Base-by-base conservation (phyloP, 2,888 invertebrate species). In the Spodoptera exigua region DNA sequence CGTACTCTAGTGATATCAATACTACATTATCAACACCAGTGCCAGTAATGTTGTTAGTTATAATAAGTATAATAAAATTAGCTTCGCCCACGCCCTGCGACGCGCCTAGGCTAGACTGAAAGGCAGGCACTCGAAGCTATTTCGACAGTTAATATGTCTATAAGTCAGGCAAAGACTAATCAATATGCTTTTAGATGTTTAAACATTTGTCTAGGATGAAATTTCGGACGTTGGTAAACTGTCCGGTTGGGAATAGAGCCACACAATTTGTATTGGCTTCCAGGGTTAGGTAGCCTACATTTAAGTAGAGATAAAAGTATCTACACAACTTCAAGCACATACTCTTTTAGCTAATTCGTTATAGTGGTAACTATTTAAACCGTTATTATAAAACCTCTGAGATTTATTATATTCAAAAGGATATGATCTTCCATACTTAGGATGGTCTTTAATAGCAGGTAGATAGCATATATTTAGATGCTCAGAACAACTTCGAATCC, bases 131-230 rank as follows among this genome's bases (percentile, higher is more conserved):
- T 76, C 39, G 55, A 46, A 61, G 59, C 64, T 55, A 68, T 71
- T 74, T 74, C 73, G 52, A 73, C 83, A 79, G 16, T 59, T 63
- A 83, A 84, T 81, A 87, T 79, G 82, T 80, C 81, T 80, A 78
- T 79, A 74, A 76, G 83, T 78, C 82, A 84, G 84, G 81, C 84
- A 76, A n/a, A 83, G 70, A 79, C 81, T 82, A 87, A 91, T 91
- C 89, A 83, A 91, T 90, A 90, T 62, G 80, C 85, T 88, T 84
- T 88, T 79, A 86, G 82, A 59, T 62, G 70, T 68, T 66, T 65
- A 76, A 81, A 82, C 71, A 79, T 81, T 86, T 76, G 70, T 62
- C 64, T 69, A 76, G 81, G 72, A 80, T 82, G 54, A 72, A 72
- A 76, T 85, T 81, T 80, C 76, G 55, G 68, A 73, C 62, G 45